A percentile compares a stretch with the other conserved stretches of the same genome.
Conservation (phyloP, 2,797 vertebrate genomes). For the Semotilus atromaculatus region DNA sequence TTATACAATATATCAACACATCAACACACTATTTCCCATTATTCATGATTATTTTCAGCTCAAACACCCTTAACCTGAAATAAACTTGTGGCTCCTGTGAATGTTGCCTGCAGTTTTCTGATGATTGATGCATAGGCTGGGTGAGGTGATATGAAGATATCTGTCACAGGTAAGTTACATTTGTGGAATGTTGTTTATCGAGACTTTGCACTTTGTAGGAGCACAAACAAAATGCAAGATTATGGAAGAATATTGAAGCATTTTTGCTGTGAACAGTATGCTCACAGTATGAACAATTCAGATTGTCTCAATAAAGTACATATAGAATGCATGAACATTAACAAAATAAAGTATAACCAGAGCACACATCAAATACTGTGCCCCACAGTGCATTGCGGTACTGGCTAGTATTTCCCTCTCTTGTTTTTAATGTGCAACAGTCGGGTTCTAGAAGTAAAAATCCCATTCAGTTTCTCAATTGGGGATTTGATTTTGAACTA, state of each 20-base stretch:
- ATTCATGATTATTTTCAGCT: not conserved
- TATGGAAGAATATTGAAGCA: not conserved
- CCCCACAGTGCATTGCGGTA: not conserved
- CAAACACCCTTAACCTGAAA: not conserved
- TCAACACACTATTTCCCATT: not conserved
- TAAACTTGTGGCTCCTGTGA: not conserved
- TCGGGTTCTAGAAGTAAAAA: not conserved
- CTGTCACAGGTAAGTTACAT: constrained; percentile 1
- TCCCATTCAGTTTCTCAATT: not conserved
- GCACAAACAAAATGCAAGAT: not conserved
- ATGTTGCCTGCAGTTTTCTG: not conserved
- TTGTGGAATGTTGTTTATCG: not conserved
- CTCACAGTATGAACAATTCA: too few species aligned
- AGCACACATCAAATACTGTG: not conserved
- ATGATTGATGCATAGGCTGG: constrained; percentile 2
- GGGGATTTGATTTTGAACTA: not conserved
- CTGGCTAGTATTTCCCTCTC: not conserved
- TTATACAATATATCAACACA: not conserved
- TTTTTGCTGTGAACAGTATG: not conserved
- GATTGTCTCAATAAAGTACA: not conserved
- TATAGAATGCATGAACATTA: not conserved
- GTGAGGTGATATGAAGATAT: not conserved
- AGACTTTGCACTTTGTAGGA: not conserved
- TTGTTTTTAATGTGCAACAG: not conserved
- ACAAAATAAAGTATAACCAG: not conserved